Conservation (phyloP, 2,888 invertebrate species). For the Elysia crispata region DNA sequence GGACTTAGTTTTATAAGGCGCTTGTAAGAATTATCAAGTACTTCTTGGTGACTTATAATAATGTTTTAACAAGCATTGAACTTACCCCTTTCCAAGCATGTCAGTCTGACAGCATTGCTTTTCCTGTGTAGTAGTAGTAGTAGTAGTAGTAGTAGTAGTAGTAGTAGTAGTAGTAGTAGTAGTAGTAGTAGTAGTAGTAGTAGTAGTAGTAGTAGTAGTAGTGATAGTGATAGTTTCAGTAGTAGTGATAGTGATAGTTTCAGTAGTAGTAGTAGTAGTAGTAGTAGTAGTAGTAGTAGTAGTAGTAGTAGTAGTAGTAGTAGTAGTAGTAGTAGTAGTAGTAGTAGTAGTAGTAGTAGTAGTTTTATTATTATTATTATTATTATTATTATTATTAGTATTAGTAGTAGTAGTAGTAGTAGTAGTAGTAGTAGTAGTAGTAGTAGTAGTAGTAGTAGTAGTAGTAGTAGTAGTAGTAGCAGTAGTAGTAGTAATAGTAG, state of each 20-base stretch:
- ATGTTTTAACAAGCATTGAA: too few species aligned
- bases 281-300: conserved; percentile 31
- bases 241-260: too few species aligned
- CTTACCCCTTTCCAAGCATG: too few species aligned
- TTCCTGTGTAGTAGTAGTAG: neutral
- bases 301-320: conserved; percentile 28
- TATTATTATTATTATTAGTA: too few species aligned
- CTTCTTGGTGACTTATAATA: too few species aligned
- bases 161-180: neutral
- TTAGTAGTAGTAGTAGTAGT: conserved; percentile 24
- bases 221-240: too few species aligned
- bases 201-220: conserved; percentile 13
- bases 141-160: neutral
- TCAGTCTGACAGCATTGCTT: too few species aligned
- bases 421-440: conserved; percentile 29
- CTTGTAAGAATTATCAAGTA: too few species aligned
- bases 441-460: conserved; percentile 27
- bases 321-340: conserved; percentile 10
- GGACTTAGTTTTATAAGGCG: too few species aligned
- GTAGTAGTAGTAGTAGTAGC: neutral
- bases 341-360: conserved; percentile 7
- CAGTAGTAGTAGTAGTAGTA: conserved; percentile 31
- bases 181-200: conserved; percentile 2
- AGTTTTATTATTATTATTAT: too few species aligned
- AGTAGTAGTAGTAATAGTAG: too few species aligned